Base-by-base conservation (phyloP, 2,113 vertebrate species). In the Ancistrus triradiatus region DNA sequence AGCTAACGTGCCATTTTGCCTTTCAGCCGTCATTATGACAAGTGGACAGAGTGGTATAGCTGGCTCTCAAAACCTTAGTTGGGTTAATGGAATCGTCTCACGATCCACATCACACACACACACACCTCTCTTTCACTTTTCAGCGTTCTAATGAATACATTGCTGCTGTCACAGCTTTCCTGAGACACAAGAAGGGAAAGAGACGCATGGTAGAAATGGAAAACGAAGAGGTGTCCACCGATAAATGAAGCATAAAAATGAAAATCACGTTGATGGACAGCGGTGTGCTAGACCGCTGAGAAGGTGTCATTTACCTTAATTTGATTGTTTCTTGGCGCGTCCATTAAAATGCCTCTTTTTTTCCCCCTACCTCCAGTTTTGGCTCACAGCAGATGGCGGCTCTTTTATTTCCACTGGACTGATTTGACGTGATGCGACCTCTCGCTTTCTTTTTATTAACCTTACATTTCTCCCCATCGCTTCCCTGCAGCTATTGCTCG, bases 251-350 rank as follows among this genome's bases (percentile, higher is more conserved):
- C 24, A 24, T 22, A 85, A 77, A 88, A 88, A 86, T 84, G 77
- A 84, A 70, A 73, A 74, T 77, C 81, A 76, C 77, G 78, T 78
- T 86, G 66, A 78, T 73, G 81, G 84, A 86, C 81, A 80, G 78
- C 78, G 77, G 79, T 70, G 77, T 78, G 47, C 67, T 70, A 63
- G 67, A 77, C 80, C 79, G 79, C 77, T 78, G 81, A 84, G 83
- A 89, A 81, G 81, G 76, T 86, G 83, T 83, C 80, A 83, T 86
- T 79, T 85, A 63, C 78, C 84, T 81, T 85, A 81, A 85, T 84
- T 86, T 87, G 82, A 87, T 87, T 87, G 83, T 83, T 81, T 76
- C 80, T 59, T 58, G 50, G 40, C 57, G 60, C 68, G 69, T 75
- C 67, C 74, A 80, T 79, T 85, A 84, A 81, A 79, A 83, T 76